A percentile compares a stretch with the other conserved stretches of the same genome.
Evolutionary conservation across 2,888 invertebrate species (phyloP).

Genomic region (Perdita meconis): DNA sequence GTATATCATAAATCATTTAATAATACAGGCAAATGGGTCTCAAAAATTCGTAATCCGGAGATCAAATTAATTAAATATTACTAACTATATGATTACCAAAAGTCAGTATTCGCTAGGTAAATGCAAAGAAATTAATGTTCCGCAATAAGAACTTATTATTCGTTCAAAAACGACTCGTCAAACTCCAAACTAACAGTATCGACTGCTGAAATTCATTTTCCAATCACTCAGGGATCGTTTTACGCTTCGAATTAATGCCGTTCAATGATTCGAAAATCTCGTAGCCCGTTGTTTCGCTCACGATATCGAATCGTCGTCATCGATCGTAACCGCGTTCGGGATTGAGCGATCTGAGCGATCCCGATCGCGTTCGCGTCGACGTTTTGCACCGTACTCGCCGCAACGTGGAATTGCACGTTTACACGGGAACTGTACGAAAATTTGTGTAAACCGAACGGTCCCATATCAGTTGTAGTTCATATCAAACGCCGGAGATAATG

Average conservation of each 20-base stretch:
- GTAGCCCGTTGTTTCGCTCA: background rate
- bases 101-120: conserved; percentile 7
- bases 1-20: background rate
- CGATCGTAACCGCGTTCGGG: conserved; percentile 25
- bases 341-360: conserved; percentile 41
- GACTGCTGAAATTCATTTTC: conserved; percentile 25
- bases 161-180: conserved; percentile 29
- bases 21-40: background rate
- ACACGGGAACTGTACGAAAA: conserved; percentile 28
- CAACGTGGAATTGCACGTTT: conserved; percentile 33
- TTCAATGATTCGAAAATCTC: conserved; percentile 22
- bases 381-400: conserved; percentile 46
- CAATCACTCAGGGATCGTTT: conserved; percentile 38
- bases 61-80: background rate
- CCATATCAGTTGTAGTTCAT: conserved; percentile 63
- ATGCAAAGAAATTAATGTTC: conserved; percentile 15
- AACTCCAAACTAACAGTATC: background rate
- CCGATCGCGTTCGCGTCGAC: conserved; percentile 47
- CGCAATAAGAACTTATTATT: conserved; percentile 19
- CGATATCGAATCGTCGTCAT: conserved; percentile 9
- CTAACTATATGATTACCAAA: background rate
- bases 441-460: conserved; percentile 55
- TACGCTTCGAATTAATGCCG: conserved; percentile 8
- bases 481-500: conserved; percentile 53
- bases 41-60: background rate